A percentile compares a stretch with the other conserved stretches of the same genome.
phyloP scores from a whole-genome alignment of 2,113 vertebrate genomes.

The Genyomyrus donnyi region DNA sequence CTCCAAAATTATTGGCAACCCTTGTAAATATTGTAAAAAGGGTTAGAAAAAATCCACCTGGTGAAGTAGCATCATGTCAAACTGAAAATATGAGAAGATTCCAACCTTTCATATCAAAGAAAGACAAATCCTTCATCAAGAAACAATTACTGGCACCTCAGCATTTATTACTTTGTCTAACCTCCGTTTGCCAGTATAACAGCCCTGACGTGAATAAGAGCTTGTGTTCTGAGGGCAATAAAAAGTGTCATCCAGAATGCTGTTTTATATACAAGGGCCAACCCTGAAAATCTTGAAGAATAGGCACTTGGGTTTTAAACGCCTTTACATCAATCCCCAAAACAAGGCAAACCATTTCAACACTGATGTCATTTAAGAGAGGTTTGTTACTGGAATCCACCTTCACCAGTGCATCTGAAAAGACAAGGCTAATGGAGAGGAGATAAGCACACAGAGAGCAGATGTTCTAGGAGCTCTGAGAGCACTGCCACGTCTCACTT shows the following conservation, averaged over 20 bases:
- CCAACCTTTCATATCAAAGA: no score
- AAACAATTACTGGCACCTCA: no score
- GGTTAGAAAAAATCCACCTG: neutral
- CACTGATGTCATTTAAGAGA: conserved; percentile 30
- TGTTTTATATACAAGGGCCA: neutral
- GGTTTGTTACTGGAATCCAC: conserved; percentile 18
- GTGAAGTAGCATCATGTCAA: no score
- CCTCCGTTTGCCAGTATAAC: neutral
- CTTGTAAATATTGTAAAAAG: no score
- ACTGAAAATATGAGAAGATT: no score
- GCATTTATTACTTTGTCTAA: no score
- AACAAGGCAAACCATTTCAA: conserved; percentile 10
- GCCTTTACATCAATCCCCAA: neutral
- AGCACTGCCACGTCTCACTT: neutral
- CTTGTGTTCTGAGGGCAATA: neutral
- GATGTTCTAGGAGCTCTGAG: neutral
- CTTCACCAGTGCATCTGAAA: conserved; percentile 22
- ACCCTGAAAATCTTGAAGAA: neutral
- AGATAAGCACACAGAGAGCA: neutral
- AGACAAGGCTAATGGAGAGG: conserved; percentile 24
- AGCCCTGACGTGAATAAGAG: neutral
- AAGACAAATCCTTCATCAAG: no score
- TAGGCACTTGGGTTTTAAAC: neutral
- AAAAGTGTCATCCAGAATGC: neutral
- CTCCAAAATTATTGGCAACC: no score